Conservation (phyloP, 2,888 invertebrate species). For the Strigamia maritima region DNA sequence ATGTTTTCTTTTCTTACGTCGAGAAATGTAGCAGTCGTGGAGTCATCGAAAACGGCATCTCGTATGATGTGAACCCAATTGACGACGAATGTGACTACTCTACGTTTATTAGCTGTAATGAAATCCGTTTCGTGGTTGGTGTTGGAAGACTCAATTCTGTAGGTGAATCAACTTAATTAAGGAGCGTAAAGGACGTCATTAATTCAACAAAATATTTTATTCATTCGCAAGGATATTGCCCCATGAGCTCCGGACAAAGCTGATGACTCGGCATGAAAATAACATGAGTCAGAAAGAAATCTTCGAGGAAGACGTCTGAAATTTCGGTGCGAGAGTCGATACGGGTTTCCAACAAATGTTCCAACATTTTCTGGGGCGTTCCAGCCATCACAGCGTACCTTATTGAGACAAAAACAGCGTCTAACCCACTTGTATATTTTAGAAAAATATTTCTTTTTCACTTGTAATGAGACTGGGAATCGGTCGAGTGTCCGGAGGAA, state of each 20-base stretch:
- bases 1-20: slow-evolving; percentile 57
- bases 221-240: slow-evolving; percentile 69
- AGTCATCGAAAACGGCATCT: slow-evolving; percentile 72
- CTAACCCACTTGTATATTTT: neutral
- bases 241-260: slow-evolving; percentile 68
- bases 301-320: slow-evolving; percentile 73
- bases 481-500: slow-evolving; percentile 44
- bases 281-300: slow-evolving; percentile 76
- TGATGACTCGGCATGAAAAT: slow-evolving; percentile 76
- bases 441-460: slow-evolving; percentile 48
- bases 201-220: neutral
- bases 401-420: too few relatives aligned
- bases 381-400: slow-evolving; percentile 85
- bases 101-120: slow-evolving; percentile 65
- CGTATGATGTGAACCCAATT: slow-evolving; percentile 71
- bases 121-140: slow-evolving; percentile 62
- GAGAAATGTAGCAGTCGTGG: slow-evolving; percentile 67
- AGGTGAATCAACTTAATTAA: slow-evolving; percentile 45
- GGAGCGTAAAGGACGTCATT: neutral
- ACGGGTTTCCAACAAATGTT: slow-evolving; percentile 76
- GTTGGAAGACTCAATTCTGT: slow-evolving; percentile 49
- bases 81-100: slow-evolving; percentile 73
- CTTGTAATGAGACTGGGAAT: slow-evolving; percentile 62
- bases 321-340: slow-evolving; percentile 60
- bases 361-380: slow-evolving; percentile 79